Percentiles rank a stretch among this genome's conserved stretches.
Evolutionary conservation across 23 tunicate genomes (phyloP).

Genomic region (Botrylloides violaceus): DNA sequence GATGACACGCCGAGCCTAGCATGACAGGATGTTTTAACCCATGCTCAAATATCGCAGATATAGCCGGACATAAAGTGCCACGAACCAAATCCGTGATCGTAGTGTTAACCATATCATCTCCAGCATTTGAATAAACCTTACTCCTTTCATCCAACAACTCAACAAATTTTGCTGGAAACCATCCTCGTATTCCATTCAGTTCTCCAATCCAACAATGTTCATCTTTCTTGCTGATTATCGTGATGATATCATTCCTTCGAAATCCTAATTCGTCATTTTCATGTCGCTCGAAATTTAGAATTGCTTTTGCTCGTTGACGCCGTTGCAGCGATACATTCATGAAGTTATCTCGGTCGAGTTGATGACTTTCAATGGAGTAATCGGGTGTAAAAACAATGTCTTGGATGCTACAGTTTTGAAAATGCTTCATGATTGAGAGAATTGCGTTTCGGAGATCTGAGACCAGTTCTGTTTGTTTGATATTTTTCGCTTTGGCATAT

Average conservation of each 20-base stretch:
- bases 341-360: constrained; percentile 65
- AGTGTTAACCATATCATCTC: constrained; percentile 68
- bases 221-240: constrained; percentile 74
- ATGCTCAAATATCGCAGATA: constrained; percentile 73
- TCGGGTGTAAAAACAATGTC: constrained; percentile 40
- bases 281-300: constrained; percentile 64
- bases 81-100: constrained; percentile 62
- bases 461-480: constrained; percentile 82
- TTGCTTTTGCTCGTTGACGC: constrained; percentile 67
- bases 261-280: constrained; percentile 87
- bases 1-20: constrained; percentile 77
- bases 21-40: constrained; percentile 66
- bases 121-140: constrained; percentile 68
- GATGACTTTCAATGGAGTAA: constrained; percentile 74
- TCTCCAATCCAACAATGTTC: constrained; percentile 95
- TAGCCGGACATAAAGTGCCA: constrained; percentile 73
- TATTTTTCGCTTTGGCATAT: constrained; percentile 81
- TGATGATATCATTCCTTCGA: constrained; percentile 72
- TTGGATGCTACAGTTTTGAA: constrained; percentile 22
- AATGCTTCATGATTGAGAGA: constrained; percentile 42
- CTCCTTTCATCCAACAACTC: constrained; percentile 88
- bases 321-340: constrained; percentile 46
- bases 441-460: constrained; percentile 62
- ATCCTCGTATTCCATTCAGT: constrained; percentile 66
- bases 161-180: constrained; percentile 95